Conservation (phyloP, 2,797 vertebrate species). For the Pangasius krempfi region DNA sequence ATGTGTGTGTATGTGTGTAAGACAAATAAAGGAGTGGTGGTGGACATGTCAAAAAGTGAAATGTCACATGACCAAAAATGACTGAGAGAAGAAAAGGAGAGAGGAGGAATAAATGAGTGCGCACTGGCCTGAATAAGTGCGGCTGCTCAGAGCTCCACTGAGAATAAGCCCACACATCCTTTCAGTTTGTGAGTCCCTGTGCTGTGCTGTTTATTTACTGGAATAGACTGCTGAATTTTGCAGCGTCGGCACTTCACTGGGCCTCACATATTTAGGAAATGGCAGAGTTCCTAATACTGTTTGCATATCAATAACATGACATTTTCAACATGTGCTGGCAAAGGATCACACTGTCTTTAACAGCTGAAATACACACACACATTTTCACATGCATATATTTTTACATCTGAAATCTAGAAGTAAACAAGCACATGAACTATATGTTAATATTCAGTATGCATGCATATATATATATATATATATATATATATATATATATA, state of each 20-base stretch:
- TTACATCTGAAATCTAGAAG: neutral
- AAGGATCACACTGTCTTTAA: neutral
- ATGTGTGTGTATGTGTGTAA: constrained; percentile 4
- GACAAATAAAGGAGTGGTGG: constrained; percentile 39
- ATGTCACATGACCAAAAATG: constrained; percentile 72
- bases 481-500: constrained; percentile 1
- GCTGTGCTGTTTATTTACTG: constrained; percentile 44
- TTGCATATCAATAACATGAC: constrained; percentile 29
- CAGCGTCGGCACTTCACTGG: constrained; percentile 18
- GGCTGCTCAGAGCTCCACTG: constrained; percentile 36
- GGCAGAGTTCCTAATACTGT: constrained; percentile 23
- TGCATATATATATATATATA: constrained; percentile 15
- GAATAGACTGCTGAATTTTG: constrained; percentile 39
- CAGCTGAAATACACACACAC: neutral
- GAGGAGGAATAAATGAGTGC: constrained; percentile 73
- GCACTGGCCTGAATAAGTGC: constrained; percentile 62
- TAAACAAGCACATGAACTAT: constrained; percentile 23
- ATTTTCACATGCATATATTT: constrained; percentile 9
- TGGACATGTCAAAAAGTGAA: constrained; percentile 70
- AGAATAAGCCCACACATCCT: constrained; percentile 39
- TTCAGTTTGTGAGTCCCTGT: constrained; percentile 16
- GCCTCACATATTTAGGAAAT: constrained; percentile 30
- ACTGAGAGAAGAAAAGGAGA: neutral
- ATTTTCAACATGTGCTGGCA: constrained; percentile 21
- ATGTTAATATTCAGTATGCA: constrained; percentile 25